phyloP scores from a whole-genome alignment of 2,113 vertebrate genomes.

The Lepus timidus region DNA sequence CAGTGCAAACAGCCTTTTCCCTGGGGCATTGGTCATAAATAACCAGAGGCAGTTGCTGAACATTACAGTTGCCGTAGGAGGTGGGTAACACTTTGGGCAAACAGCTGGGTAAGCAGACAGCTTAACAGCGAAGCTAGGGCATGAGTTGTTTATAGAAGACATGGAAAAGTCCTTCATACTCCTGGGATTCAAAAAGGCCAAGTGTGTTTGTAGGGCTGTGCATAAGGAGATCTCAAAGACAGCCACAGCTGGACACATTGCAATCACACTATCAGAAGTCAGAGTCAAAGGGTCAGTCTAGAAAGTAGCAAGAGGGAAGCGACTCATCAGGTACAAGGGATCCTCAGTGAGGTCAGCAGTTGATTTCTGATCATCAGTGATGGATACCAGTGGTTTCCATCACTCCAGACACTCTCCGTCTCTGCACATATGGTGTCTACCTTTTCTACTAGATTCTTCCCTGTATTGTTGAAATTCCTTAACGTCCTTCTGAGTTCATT shows the following conservation, averaged over 20 bases:
- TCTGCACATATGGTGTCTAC: background rate
- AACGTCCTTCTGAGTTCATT: background rate
- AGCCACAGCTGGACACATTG: background rate
- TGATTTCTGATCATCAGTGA: background rate
- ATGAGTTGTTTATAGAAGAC: background rate
- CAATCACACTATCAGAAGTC: background rate
- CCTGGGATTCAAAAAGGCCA: background rate
- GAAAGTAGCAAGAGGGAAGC: background rate
- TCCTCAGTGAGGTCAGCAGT: background rate
- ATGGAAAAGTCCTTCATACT: background rate
- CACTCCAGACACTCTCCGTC: background rate
- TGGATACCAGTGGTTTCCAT: background rate
- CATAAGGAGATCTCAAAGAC: background rate
- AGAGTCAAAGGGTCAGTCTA: background rate
- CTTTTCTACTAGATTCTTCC: background rate
- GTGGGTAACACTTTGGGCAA: background rate
- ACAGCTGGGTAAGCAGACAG: background rate
- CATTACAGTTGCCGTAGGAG: background rate
- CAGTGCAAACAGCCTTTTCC: background rate
- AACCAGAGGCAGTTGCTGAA: background rate
- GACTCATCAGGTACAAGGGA: background rate
- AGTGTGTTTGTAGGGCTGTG: no score
- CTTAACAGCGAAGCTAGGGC: background rate
- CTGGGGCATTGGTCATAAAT: background rate
- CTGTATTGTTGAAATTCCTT: background rate